Conservation (phyloP, 2,797 vertebrate genomes). For the Acipenser ruthenus region DNA sequence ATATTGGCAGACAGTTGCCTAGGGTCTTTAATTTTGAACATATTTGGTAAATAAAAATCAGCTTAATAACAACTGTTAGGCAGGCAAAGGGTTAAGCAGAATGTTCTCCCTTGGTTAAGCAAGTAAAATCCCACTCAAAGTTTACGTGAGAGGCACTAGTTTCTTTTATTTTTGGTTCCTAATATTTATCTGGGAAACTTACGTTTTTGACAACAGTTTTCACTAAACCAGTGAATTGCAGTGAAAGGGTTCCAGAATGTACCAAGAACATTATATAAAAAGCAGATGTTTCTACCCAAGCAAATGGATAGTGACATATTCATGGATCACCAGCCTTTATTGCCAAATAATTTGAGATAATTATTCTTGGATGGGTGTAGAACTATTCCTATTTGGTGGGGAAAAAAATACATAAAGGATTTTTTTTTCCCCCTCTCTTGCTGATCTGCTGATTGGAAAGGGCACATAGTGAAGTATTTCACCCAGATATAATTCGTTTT, state of each 20-base stretch:
- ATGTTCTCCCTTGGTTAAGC: no score
- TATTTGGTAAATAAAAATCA: no score
- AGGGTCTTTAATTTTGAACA: no score
- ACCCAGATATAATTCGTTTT: no score
- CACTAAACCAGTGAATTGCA: conserved; percentile 30
- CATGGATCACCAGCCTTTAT: conserved; percentile 35
- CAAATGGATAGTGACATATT: conserved; percentile 58
- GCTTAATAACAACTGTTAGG: no score
- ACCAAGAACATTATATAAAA: conserved; percentile 64
- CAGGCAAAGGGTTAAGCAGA: no score
- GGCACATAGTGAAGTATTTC: conserved; percentile 26
- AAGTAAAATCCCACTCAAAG: no score
- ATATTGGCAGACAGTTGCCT: no score
- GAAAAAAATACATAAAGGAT: background rate
- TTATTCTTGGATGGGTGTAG: conserved; percentile 46
- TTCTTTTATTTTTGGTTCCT: background rate
- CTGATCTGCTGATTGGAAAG: conserved; percentile 35
- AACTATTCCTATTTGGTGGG: conserved; percentile 35
- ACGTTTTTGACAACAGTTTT: conserved; percentile 25
- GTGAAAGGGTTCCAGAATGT: conserved; percentile 45
- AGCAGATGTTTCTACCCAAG: conserved; percentile 59
- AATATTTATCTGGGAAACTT: conserved; percentile 2
- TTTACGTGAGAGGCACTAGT: background rate
- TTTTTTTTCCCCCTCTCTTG: conserved; percentile 18
- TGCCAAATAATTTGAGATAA: conserved; percentile 47